These are phyloP conservation scores for Aphis gossypii DNA, from an alignment of 1,140 invertebrate genomes.

Conservation along the genomic window DNA sequence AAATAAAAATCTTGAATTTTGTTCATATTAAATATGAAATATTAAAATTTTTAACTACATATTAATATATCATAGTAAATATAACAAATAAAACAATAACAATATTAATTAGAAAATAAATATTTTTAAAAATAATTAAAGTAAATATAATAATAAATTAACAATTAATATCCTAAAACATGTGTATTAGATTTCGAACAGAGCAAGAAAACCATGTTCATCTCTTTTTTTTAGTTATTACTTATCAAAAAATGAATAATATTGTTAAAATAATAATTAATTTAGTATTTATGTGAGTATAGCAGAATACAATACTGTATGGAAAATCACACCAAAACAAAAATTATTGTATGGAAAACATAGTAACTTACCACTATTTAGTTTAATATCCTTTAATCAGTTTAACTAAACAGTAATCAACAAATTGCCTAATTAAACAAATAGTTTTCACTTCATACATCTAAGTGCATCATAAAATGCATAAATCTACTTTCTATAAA, in stretches of 20 bases:
- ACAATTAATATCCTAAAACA: not conserved
- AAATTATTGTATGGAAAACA: slow-evolving; percentile 58
- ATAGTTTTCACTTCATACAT: slow-evolving; percentile 52
- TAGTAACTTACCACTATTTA: slow-evolving; percentile 57
- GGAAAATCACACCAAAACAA: slow-evolving; percentile 57
- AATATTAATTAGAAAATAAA: not conserved
- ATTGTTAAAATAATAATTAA: not conserved
- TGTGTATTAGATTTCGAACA: not conserved
- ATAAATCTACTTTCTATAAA: slow-evolving; percentile 42
- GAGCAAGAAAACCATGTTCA: slow-evolving; percentile 6
- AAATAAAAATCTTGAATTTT: not conserved
- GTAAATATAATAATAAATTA: not conserved
- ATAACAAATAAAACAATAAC: not conserved
- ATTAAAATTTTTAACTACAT: not conserved
- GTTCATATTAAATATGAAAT: too few species aligned
- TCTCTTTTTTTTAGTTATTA: slow-evolving; percentile 16
- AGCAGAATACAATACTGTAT: slow-evolving; percentile 51
- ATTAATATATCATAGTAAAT: not conserved
- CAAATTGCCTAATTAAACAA: slow-evolving; percentile 58
- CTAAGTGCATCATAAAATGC: slow-evolving; percentile 36
- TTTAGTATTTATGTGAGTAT: slow-evolving; percentile 38
- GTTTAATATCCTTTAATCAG: slow-evolving; percentile 58
- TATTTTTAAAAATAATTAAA: not conserved
- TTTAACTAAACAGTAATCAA: slow-evolving; percentile 58
- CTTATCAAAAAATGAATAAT: not conserved